Evolutionary conservation across 2,888 invertebrate species (phyloP), one percentile per base, ranked within the genome.

Genomic region (Ochlodes sylvanus): DNA sequence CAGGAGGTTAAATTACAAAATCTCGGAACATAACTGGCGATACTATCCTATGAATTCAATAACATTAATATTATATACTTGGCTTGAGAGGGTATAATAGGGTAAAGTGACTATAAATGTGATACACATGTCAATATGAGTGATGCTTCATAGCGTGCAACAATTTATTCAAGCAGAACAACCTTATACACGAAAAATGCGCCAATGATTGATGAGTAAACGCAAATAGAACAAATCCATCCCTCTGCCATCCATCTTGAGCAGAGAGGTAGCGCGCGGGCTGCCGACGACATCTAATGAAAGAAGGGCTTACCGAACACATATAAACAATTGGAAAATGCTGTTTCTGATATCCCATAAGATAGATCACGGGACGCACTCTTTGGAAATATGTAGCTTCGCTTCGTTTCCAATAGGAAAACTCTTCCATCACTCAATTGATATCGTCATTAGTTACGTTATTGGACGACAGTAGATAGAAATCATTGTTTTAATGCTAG

Each of bases 171-270:
- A 90, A 87, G 83, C 88, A 89, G 90, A 92, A 91, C 89, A 92
- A 90, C 88, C 88, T 86, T 87, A 88, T 88, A 92, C 90, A 92
- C 84, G 91, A 90, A 92, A 92, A 92, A 92, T 92, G 88, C 88
- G 85, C 86, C 82, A 89, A 92, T 93, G 93, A 93, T 93, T 90
- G 93, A 93, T 93, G 92, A 92, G 87, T 82, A 84, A 82, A 84
- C 88, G 85, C 87, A 92, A 90, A 92, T 92, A 90, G 91, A 92
- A 92, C 92, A 91, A 93, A 93, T 92, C 93, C 92, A 90, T 91
- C 88, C 82, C 76, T 79, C 79, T 77, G 82, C 85, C 90, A 93
- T 93, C 92, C 92, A 93, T 93, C 92, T 92, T 92, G 83, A 75
- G 79, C 76, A 71, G 70, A 71, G 72, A 71, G 77, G 74, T 76